Evolutionary conservation across 1,140 invertebrate species (phyloP), one percentile per base, ranked within the genome.

Genomic region (Zaprionus davidi): DNA sequence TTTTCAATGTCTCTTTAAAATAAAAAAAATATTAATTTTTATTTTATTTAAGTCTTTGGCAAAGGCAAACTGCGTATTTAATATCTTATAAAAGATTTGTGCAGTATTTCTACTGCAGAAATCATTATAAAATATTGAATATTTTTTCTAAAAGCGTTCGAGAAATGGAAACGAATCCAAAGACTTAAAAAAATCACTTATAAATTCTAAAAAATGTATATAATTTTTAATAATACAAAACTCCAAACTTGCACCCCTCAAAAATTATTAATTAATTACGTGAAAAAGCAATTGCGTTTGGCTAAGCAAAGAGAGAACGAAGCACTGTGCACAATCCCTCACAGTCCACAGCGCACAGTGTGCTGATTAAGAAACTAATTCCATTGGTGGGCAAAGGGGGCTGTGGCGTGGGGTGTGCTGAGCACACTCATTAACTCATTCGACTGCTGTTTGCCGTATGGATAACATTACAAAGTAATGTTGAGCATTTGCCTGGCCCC

Each of bases 341-440:
- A 17, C 53, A 57, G 55, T 22, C n/a, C 20, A 28, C 24, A 28
- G 53, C 24, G 51, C 36, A 66, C n/a, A 66, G 53, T 20, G 34
- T 66, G 64, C 64, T 66, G 64, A 67, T 86, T 88, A 86, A 82
- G 84, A 82, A 82, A 82, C 82, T 78, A 59, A 71, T 62, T 51
- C 44, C 26, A 64, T 15, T 28, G 46, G 3, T 9, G 6, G n/a
- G n/a, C n/a, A 46, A 6, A 5, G 41, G 15, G 15, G 1, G 5
- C 2, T 5, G 15, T 13, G 38, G 38, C 3, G 17, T 5, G 44
- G 17, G 46, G 44, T 9, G 46, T 22, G 5, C 46, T 51, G 11
- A 41, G 58, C 64, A 75, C 46, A 49, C 58, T 63, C 58, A 63
- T 76, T 65, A 66, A 70, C 76, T 60, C 67, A 67, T 71, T 64